Percentiles rank a stretch among this genome's conserved stretches.
These are phyloP conservation scores for Nycticebus coucang DNA, from an alignment of 2,113 vertebrate genomes.

Conservation along the genomic window DNA sequence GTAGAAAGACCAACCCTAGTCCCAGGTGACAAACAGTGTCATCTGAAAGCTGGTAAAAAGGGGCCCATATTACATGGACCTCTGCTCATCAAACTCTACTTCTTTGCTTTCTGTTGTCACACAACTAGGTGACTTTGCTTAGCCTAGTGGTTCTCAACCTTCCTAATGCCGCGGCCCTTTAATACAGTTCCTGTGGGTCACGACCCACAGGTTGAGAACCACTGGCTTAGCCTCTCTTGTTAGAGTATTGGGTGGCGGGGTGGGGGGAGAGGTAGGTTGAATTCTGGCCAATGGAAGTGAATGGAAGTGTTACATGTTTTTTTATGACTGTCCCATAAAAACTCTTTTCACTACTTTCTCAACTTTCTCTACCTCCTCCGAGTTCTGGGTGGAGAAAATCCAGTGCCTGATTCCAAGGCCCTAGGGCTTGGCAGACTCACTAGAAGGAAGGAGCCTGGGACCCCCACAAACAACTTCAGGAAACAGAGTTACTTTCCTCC, in stretches of 20 bases:
- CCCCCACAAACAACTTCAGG: not conserved
- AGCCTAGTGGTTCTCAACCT: not conserved
- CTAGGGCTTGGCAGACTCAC: not conserved
- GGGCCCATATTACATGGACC: not conserved
- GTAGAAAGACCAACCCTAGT: not conserved
- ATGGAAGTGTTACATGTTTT: not conserved
- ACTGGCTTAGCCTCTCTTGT: not conserved
- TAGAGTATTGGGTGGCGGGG: not conserved
- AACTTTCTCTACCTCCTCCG: not conserved
- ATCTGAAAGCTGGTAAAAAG: not conserved
- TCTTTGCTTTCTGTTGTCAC: not conserved
- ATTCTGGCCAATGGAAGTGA: not conserved
- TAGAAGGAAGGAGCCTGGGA: not conserved
- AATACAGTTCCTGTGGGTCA: too few species aligned
- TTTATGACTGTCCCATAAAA: not conserved
- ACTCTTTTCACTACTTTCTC: not conserved
- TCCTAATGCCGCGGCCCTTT: too few species aligned
- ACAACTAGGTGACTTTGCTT: not conserved
- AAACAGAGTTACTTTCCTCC: not conserved
- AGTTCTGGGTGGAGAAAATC: not conserved
- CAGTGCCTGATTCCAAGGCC: not conserved
- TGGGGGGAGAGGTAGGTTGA: not conserved
- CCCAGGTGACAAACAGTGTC: not conserved
- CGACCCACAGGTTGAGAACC: too few species aligned
- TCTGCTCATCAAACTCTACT: not conserved